These are phyloP conservation scores for Chloroclysta siterata DNA, from an alignment of 2,888 invertebrate species.

Conservation along the genomic window DNA sequence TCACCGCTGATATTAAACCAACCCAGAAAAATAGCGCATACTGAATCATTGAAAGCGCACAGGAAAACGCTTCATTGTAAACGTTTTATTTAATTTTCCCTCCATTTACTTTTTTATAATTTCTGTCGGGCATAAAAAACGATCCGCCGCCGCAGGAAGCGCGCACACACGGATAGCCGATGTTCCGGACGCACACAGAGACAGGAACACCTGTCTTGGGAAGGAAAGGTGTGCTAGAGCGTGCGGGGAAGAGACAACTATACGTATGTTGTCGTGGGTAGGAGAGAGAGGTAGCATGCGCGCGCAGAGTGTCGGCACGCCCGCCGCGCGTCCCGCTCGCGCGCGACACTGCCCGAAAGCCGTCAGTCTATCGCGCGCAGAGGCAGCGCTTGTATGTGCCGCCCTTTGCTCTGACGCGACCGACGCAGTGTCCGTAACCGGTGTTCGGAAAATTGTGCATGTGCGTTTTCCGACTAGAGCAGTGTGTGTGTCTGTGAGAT, in stretches of 20 bases:
- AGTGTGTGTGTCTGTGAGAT: constrained; percentile 84
- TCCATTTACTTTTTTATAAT: constrained; percentile 85
- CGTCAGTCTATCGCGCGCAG: constrained; percentile 82
- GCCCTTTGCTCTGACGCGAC: constrained; percentile 78
- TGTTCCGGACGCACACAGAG: constrained; percentile 78
- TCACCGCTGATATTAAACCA: constrained; percentile 59
- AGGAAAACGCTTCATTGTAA: constrained; percentile 84
- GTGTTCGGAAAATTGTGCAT: constrained; percentile 85
- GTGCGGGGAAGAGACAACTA: constrained; percentile 64
- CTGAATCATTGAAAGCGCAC: constrained; percentile 83
- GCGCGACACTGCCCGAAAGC: constrained; percentile 62
- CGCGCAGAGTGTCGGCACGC: constrained; percentile 79
- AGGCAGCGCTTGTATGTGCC: constrained; percentile 77
- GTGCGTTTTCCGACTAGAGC: constrained; percentile 83
- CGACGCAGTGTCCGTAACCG: constrained; percentile 83
- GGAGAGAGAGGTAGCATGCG: constrained; percentile 72
- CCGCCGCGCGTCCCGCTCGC: constrained; percentile 82
- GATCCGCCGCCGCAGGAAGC: constrained; percentile 83
- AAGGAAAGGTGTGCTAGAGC: constrained; percentile 82
- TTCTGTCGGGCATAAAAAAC: constrained; percentile 84
- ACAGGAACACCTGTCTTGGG: constrained; percentile 83
- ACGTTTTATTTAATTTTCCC: constrained; percentile 85
- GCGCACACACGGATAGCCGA: constrained; percentile 66
- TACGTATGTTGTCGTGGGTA: constrained; percentile 56
- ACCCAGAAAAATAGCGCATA: constrained; percentile 78